These are phyloP conservation scores for Charanyca ferruginea DNA, from an alignment of 2,888 invertebrate genomes.

Conservation along the genomic window DNA sequence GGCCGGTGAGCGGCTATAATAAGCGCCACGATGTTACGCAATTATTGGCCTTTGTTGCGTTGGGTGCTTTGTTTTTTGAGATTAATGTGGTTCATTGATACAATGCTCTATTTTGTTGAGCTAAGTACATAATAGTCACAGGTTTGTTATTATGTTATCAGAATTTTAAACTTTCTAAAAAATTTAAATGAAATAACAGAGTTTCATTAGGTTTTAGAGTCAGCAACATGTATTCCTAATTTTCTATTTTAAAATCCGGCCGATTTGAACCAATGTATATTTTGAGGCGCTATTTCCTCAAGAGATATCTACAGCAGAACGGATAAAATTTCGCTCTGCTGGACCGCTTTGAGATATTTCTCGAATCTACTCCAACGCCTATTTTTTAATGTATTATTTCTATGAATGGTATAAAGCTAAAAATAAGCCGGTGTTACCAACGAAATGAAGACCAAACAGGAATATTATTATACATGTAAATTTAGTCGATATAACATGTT, in stretches of 20 bases:
- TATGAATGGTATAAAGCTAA: neutral
- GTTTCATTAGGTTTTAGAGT: neutral
- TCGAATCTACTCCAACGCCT: neutral
- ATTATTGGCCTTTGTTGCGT: slow-evolving; percentile 56
- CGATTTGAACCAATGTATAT: neutral
- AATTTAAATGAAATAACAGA: no score
- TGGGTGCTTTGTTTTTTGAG: slow-evolving; percentile 45
- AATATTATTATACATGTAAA: slow-evolving; percentile 41
- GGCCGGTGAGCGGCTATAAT: slow-evolving; percentile 44
- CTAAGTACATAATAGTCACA: neutral
- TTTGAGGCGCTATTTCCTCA: neutral
- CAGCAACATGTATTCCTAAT: neutral
- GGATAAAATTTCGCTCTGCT: no score
- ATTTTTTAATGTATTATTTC: slow-evolving; percentile 13
- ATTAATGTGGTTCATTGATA: slow-evolving; percentile 28
- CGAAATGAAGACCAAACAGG: slow-evolving; percentile 20
- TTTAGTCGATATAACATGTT: slow-evolving; percentile 26
- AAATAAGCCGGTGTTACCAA: slow-evolving; percentile 15
- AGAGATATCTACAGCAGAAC: no score
- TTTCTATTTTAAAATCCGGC: neutral
- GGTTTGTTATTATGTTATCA: neutral
- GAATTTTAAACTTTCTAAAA: no score
- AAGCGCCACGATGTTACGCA: slow-evolving; percentile 57
- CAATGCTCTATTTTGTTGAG: neutral
- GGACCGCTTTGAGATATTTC: no score